Conservation (phyloP, 30 jellyfish, hydroid and myxozoan species). For the Turritopsis dohrnii region DNA sequence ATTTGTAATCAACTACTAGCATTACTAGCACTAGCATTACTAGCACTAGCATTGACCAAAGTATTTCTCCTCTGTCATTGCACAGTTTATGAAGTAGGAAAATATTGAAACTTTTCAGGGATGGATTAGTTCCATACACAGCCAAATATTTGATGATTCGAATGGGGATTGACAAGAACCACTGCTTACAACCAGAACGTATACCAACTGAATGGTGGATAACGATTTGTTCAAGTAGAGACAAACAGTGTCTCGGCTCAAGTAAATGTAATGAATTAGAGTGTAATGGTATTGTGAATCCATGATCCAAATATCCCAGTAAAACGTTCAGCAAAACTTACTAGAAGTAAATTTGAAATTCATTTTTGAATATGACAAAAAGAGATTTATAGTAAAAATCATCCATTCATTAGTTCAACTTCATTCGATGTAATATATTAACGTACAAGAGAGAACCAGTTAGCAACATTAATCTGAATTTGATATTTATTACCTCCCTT, state of each 20-base stretch:
- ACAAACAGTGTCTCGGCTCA: slow-evolving; percentile 21
- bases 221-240: slow-evolving; percentile 22
- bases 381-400: background rate
- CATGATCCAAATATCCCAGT: background rate
- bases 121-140: slow-evolving; percentile 11
- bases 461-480: no score
- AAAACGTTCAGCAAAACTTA: background rate
- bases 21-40: background rate
- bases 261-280: slow-evolving; percentile 4
- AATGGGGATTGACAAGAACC: slow-evolving; percentile 27
- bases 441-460: no score
- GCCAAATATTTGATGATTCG: slow-evolving; percentile 22
- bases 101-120: slow-evolving; percentile 13
- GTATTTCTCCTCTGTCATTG: background rate
- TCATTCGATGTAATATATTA: background rate
- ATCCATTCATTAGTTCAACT: background rate
- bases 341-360: background rate
- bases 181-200: slow-evolving; percentile 29
- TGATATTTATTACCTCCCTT: no score
- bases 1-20: background rate
- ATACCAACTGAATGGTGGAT: slow-evolving; percentile 25
- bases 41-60: background rate
- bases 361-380: background rate
- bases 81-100: no score
- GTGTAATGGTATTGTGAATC: background rate